Base-by-base conservation (phyloP, 2,888 invertebrate genomes). In the Alcis repandata region DNA sequence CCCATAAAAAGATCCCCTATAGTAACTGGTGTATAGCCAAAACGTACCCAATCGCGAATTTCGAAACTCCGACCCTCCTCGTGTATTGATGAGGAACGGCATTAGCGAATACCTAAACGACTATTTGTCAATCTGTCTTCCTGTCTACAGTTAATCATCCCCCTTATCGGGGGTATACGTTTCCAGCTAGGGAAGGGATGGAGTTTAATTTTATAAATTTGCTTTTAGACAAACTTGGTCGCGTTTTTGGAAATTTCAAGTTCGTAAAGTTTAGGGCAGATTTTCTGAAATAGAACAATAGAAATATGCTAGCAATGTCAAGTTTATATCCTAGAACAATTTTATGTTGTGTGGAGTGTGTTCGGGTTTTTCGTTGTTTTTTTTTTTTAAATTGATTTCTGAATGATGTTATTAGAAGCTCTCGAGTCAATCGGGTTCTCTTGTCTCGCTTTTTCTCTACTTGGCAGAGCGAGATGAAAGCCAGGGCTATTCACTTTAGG, bases 91-190 rank as follows among this genome's bases (percentile, higher is more conserved):
- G 92, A 90, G 88, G 83, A 79, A 76, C 82, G 77, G 83, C 92
- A 92, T 92, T 92, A 92, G 91, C 91, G 86, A 91, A 92, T 92
- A 89, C 92, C 91, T 87, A 89, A 92, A 88, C 87, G 91, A 90
- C 91, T 92, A 92, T 92, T 92, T 91, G 92, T 92, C 92, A 91
- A 91, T 91, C 90, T 88, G 89, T 91, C 92, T 93, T 90, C 88
- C 91, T 87, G 91, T 87, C 91, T 90, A 85, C 87, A 87, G 88
- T 92, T 91, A 93, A 92, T 92, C 92, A 92, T 91, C 87, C 88
- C 83, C 83, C 85, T 87, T 88, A 88, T 88, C 86, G 84, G 83
- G 81, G 79, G 73, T 66, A 64, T 69, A 78, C 72, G 71, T 17
- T 13, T 13, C n/a, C 36, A 13, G 10, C 9, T 1, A 17, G 15